Conservation (phyloP, 2,113 vertebrate species). For the Eudyptes chrysolophus region DNA sequence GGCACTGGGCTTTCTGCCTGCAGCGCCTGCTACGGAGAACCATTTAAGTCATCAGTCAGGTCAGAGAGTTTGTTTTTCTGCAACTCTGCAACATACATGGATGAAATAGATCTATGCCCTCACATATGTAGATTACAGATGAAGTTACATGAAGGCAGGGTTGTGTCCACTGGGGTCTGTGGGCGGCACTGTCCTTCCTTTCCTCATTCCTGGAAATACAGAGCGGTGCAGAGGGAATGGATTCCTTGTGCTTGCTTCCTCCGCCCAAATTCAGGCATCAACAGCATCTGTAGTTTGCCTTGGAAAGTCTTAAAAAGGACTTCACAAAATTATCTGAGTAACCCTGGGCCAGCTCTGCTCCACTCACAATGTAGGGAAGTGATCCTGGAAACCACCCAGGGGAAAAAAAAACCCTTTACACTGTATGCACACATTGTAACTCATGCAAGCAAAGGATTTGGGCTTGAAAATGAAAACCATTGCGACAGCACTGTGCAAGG, state of each 20-base stretch:
- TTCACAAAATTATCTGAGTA: background rate
- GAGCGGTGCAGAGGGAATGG: background rate
- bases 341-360: background rate
- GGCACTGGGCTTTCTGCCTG: background rate
- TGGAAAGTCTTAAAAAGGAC: background rate
- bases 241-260: background rate
- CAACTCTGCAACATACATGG: background rate
- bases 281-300: background rate
- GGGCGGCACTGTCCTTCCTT: background rate
- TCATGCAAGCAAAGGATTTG: background rate
- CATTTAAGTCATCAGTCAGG: background rate
- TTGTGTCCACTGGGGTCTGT: background rate
- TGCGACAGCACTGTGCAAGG: background rate
- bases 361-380: background rate
- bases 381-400: rapidly evolving
- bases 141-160: rapidly evolving
- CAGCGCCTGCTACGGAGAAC: background rate
- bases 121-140: background rate
- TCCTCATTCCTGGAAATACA: background rate
- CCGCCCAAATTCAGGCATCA: background rate
- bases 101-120: background rate
- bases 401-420: background rate
- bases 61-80: background rate
- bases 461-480: background rate
- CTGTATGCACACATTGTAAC: background rate